Evolutionary conservation across 2,888 invertebrate genomes (phyloP).

Genomic region (Lasioglossum zephyrum): DNA sequence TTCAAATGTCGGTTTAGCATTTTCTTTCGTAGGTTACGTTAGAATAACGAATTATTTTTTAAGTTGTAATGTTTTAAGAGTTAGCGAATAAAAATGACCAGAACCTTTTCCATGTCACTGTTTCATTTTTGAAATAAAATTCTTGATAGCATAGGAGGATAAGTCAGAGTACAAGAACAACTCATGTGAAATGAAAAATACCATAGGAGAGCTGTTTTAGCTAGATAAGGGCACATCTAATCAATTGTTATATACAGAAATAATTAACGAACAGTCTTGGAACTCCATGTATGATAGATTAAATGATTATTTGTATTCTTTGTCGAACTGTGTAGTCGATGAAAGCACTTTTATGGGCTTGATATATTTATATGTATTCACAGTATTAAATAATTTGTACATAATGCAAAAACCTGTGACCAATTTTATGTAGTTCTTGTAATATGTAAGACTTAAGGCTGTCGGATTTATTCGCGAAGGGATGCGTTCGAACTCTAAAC

Average conservation of each 20-base stretch:
- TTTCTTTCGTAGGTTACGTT: slow-evolving; percentile 78
- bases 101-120: slow-evolving; percentile 80
- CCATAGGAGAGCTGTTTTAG: slow-evolving; percentile 46
- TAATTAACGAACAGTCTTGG: slow-evolving; percentile 36
- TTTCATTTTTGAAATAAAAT: slow-evolving; percentile 73
- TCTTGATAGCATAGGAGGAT: slow-evolving; percentile 56
- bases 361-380: slow-evolving; percentile 76
- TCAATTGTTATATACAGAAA: slow-evolving; percentile 36
- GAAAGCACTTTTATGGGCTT: slow-evolving; percentile 57
- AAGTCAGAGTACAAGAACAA: slow-evolving; percentile 57
- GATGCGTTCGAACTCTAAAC: slow-evolving; percentile 49
- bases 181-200: slow-evolving; percentile 46
- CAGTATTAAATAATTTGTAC: slow-evolving; percentile 81
- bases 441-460: slow-evolving; percentile 48
- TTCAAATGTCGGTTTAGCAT: slow-evolving; percentile 65
- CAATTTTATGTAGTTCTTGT: slow-evolving; percentile 70
- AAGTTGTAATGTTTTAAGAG: slow-evolving; percentile 83
- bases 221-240: slow-evolving; percentile 54
- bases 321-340: slow-evolving; percentile 70
- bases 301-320: slow-evolving; percentile 66
- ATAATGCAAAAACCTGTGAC: slow-evolving; percentile 71
- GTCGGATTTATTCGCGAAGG: slow-evolving; percentile 62
- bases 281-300: slow-evolving; percentile 57
- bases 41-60: slow-evolving; percentile 77
- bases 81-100: slow-evolving; percentile 83